phyloP scores from a whole-genome alignment of 1,140 invertebrate species.

The Brachionus rotundiformis region DNA sequence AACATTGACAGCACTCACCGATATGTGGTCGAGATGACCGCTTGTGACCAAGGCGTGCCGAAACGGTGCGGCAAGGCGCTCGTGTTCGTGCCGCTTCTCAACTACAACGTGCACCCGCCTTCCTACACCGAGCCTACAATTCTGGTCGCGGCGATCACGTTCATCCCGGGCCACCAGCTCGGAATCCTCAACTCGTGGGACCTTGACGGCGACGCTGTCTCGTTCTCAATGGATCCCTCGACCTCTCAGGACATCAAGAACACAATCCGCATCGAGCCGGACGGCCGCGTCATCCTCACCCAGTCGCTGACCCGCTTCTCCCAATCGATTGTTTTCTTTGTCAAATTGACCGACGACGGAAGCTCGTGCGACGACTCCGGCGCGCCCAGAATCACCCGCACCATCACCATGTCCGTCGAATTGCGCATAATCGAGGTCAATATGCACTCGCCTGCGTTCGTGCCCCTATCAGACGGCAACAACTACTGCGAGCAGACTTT shows the following conservation, averaged over 20 bases:
- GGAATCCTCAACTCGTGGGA: slow-evolving; percentile 43
- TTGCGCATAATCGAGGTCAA: slow-evolving; percentile 41
- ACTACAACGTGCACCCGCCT: slow-evolving; percentile 32
- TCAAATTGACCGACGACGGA: slow-evolving; percentile 29
- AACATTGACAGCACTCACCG: slow-evolving; percentile 23
- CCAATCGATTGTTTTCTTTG: slow-evolving; percentile 14
- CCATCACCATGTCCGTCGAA: not conserved
- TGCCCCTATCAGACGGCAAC: not conserved
- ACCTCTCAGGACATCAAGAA: not conserved
- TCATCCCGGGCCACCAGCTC: not conserved
- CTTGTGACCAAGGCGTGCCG: slow-evolving; percentile 24
- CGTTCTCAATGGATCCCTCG: not conserved
- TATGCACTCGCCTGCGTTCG: slow-evolving; percentile 41
- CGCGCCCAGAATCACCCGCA: not conserved
- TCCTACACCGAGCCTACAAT: slow-evolving; percentile 14
- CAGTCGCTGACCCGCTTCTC: not conserved
- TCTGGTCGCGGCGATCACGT: slow-evolving; percentile 16
- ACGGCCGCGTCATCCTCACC: slow-evolving; percentile 11
- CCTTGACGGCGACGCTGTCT: slow-evolving; percentile 23
- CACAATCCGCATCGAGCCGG: not conserved
- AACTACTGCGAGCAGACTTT: slow-evolving; percentile 43
- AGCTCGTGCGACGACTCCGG: slow-evolving; percentile 9
- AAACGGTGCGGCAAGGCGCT: slow-evolving; percentile 30
- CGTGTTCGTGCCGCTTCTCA: slow-evolving; percentile 27
- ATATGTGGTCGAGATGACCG: slow-evolving; percentile 33